phyloP scores from a whole-genome alignment of 2,888 invertebrate species.

The Tipula helvola region DNA sequence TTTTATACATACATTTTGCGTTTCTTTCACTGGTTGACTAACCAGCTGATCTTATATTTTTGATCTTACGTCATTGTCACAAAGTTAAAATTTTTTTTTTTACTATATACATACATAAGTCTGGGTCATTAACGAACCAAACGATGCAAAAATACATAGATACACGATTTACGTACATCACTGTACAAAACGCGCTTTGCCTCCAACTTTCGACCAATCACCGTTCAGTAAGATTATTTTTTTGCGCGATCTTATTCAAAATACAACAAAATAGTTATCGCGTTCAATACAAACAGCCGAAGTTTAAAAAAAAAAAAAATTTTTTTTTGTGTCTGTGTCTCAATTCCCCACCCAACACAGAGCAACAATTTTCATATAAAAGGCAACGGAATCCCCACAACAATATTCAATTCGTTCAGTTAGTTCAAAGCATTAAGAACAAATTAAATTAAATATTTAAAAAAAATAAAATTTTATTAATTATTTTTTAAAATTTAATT shows the following conservation, averaged over 20 bases:
- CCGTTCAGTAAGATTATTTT: background rate
- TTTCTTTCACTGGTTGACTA: background rate
- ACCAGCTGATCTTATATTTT: background rate
- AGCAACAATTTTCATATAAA: background rate
- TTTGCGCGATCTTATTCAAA: background rate
- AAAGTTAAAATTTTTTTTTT: background rate
- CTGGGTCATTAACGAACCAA: background rate
- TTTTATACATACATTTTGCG: background rate
- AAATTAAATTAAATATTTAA: background rate
- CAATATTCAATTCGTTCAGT: background rate
- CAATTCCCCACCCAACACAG: background rate
- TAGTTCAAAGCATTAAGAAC: background rate
- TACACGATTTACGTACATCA: background rate
- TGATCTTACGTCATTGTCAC: background rate
- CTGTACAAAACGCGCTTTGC: background rate
- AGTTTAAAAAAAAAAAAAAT: background rate
- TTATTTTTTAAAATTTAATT: background rate
- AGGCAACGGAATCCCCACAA: background rate
- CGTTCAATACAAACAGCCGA: background rate
- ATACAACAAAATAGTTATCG: background rate
- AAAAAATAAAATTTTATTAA: background rate
- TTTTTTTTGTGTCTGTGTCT: background rate
- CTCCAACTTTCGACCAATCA: background rate
- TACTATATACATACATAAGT: background rate
- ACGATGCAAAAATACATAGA: background rate